phyloP scores from a whole-genome alignment of 2,888 invertebrate species.

The Drosophila koepferae region DNA sequence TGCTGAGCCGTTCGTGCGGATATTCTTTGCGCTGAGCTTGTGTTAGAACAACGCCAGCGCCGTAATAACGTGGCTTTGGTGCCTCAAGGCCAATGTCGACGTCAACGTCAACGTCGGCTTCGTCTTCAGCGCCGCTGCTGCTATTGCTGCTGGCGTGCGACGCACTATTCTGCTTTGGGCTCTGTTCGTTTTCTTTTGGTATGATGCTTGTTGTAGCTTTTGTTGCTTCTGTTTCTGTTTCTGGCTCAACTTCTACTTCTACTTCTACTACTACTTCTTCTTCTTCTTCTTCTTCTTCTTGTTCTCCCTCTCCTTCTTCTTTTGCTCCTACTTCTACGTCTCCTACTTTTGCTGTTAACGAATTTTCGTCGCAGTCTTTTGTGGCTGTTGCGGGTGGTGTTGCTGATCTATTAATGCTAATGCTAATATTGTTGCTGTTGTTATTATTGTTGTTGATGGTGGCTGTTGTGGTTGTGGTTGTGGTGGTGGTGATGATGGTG shows the following conservation, averaged over 20 bases:
- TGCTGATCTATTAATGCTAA: constrained; percentile 36
- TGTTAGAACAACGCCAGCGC: constrained; percentile 93
- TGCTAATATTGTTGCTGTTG: constrained; percentile 27
- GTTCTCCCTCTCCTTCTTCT: neutral
- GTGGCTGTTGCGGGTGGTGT: constrained; percentile 57
- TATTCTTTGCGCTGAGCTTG: constrained; percentile 93
- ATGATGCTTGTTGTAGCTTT: constrained; percentile 52
- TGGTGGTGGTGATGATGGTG: constrained; percentile 7
- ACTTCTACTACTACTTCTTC: neutral
- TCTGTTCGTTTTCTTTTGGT: constrained; percentile 64
- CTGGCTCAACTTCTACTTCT: neutral
- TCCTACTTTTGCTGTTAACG: constrained; percentile 35
- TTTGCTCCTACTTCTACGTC: neutral
- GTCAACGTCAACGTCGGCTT: constrained; percentile 44
- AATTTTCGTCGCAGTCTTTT: constrained; percentile 75
- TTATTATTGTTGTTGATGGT: constrained; percentile 21
- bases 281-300: neutral
- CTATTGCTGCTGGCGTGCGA: constrained; percentile 5
- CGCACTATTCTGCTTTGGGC: constrained; percentile 41
- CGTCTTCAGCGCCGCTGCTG: constrained; percentile 17
- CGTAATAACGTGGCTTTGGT: constrained; percentile 89
- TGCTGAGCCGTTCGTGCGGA: constrained; percentile 82
- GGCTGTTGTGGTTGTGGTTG: constrained; percentile 28
- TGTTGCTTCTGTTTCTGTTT: constrained; percentile 22
- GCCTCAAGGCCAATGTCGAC: constrained; percentile 71